These are phyloP conservation scores for Rhagoletis zephyria DNA, from an alignment of 1,140 invertebrate genomes.

Conservation along the genomic window DNA sequence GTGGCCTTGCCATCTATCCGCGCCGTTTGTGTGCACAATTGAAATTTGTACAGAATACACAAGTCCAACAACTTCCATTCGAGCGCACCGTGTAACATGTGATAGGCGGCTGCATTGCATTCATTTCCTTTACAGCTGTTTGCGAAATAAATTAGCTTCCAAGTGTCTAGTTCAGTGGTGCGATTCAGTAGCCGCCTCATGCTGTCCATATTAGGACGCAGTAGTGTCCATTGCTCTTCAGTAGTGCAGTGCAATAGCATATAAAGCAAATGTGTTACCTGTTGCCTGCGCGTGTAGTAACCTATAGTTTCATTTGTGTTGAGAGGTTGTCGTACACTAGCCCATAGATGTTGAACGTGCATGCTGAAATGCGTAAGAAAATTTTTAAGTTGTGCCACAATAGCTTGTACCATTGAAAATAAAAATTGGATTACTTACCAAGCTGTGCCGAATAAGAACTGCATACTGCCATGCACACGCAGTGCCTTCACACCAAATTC, in stretches of 20 bases:
- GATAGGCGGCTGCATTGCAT: constrained; percentile 67
- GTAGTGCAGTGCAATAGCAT: constrained; percentile 59
- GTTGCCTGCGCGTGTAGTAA: constrained; percentile 51
- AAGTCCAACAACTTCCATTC: constrained; percentile 70
- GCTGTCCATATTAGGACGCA: constrained; percentile 49
- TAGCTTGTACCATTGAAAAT: not conserved
- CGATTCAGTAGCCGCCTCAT: constrained; percentile 62
- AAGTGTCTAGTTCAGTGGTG: constrained; percentile 60
- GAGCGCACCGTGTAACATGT: constrained; percentile 68
- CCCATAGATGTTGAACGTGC: constrained; percentile 64
- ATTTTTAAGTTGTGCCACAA: not conserved
- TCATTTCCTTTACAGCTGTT: constrained; percentile 69
- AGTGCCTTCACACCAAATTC: constrained; percentile 61
- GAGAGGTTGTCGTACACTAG: constrained; percentile 56
- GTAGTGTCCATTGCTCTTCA: constrained; percentile 46
- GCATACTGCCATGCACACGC: constrained; percentile 54
- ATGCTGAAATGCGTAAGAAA: constrained; percentile 59
- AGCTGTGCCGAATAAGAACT: constrained; percentile 63
- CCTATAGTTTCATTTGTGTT: constrained; percentile 55
- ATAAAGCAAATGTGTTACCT: constrained; percentile 67
- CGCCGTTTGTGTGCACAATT: not conserved
- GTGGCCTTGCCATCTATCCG: not conserved
- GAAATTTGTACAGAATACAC: constrained; percentile 59
- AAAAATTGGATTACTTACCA: constrained; percentile 60
- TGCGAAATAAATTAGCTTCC: constrained; percentile 67